Evolutionary conservation across 2,113 vertebrate genomes (phyloP), one percentile per base, ranked within the genome.

Genomic region (Hemicordylus capensis): DNA sequence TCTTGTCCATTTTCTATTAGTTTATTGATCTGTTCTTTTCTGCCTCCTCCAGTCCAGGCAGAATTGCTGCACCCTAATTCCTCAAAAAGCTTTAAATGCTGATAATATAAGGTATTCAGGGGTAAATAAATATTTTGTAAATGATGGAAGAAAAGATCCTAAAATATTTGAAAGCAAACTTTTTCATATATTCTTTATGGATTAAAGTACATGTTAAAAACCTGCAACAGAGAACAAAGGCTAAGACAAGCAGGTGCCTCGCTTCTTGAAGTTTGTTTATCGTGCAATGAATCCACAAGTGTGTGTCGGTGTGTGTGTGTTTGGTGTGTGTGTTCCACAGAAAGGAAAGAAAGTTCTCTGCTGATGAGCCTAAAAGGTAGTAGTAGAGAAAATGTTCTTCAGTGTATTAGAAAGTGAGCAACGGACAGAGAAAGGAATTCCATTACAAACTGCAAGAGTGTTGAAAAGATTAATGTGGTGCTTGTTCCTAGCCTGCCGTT

Each of bases 401-500:
- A 91, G 89, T 85, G 74, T 88, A 77, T 88, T 86, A 79, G 84
- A 87, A 87, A 89, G 48, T 51, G 63, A 79, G 85, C 73, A 77
- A 76, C 37, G 31, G 37, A 39, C 12, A 66, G 10, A 76, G 90
- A 89, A 91, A 75, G 93, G 90, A 93, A 93, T 93, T 92, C 87
- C 74, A 85, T 91, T 91, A 88, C 54, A 75, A 85, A 84, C 77
- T 0, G 2, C 81, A 76, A 84, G 70, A 83, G 93, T 91, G 91
- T 92, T 92, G 88, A 90, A 91, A 93, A 93, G 93, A 95, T 95
- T 93, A 95, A 95, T 94, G 88, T 88, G 74, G 66, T 94, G 69
- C 79, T 95, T 95, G 93, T 91, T 63, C 64, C 75, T 85, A 81
- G 54, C 26, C 51, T 76, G 46, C 46, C 76, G 39, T 46, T 89